Conservation (phyloP, 2,113 vertebrate genomes). For the Spilogale gracilis region DNA sequence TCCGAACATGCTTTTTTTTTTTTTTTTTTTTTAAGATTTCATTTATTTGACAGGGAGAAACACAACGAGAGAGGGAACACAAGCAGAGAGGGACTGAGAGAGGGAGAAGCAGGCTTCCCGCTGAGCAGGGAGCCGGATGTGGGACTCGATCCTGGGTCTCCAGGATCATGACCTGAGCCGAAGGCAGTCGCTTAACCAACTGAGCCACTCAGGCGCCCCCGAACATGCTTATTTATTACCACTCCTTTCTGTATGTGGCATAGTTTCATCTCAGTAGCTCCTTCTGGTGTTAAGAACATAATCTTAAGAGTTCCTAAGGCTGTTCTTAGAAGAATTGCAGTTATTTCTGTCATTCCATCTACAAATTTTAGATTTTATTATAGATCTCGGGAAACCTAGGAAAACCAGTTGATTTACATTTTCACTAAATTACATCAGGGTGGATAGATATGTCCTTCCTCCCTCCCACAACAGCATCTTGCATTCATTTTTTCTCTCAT, state of each 20-base stretch:
- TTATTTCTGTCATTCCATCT: neutral
- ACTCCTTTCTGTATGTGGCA: neutral
- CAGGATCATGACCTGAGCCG: no score
- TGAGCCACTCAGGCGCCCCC: no score
- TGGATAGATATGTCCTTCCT: neutral
- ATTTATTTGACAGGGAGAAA: no score
- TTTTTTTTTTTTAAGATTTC: no score
- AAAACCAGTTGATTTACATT: neutral
- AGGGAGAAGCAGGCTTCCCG: no score
- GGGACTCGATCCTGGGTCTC: no score
- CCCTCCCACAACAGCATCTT: neutral
- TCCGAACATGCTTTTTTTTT: neutral
- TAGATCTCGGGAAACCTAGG: neutral
- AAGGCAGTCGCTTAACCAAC: no score
- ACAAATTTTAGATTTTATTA: conserved; percentile 4
- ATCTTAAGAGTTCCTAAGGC: neutral
- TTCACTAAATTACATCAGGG: neutral
- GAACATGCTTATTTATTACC: neutral
- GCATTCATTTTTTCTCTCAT: neutral
- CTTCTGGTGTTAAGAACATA: conserved; percentile 1
- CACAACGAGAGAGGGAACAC: no score
- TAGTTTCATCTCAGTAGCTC: conserved; percentile 5
- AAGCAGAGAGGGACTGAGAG: no score
- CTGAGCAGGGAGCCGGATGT: no score
- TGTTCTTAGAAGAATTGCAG: conserved; percentile 28